Percentiles rank a stretch among this genome's conserved stretches.
phyloP scores from a whole-genome alignment of 2,888 invertebrate genomes.

The Polydrusus pterygomalis region DNA sequence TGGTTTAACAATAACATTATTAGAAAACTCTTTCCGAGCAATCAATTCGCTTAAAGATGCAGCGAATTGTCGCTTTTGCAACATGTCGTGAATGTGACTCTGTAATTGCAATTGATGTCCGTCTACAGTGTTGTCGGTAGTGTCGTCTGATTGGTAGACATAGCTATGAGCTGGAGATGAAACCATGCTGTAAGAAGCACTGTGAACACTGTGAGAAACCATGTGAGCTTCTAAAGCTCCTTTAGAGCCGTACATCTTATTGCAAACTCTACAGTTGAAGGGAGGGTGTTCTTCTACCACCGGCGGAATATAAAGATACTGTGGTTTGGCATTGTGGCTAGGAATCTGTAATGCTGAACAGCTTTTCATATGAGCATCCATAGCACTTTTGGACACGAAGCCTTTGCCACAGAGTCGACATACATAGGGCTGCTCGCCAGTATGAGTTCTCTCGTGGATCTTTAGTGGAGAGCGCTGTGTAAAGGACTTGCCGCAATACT shows the following conservation, averaged over 20 bases:
- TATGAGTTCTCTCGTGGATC: slow-evolving; percentile 77
- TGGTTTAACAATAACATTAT: slow-evolving; percentile 56
- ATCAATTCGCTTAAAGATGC: slow-evolving; percentile 49
- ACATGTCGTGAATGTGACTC: slow-evolving; percentile 38
- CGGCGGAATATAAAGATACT: neutral
- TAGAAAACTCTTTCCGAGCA: slow-evolving; percentile 62
- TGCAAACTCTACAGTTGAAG: slow-evolving; percentile 49
- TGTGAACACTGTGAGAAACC: slow-evolving; percentile 44
- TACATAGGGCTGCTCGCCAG: slow-evolving; percentile 77
- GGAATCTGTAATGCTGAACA: slow-evolving; percentile 59
- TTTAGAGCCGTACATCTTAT: slow-evolving; percentile 54
- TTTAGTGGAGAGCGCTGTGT: slow-evolving; percentile 77
- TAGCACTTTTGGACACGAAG: slow-evolving; percentile 67
- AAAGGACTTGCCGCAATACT: slow-evolving; percentile 66
- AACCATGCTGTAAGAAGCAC: slow-evolving; percentile 25
- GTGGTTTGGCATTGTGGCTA: slow-evolving; percentile 29
- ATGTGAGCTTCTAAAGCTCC: slow-evolving; percentile 61
- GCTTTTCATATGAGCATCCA: slow-evolving; percentile 68
- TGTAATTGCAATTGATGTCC: slow-evolving; percentile 12
- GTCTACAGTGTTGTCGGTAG: slow-evolving; percentile 12
- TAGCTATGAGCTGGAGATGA: slow-evolving; percentile 31
- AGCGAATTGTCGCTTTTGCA: slow-evolving; percentile 49
- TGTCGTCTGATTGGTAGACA: slow-evolving; percentile 28
- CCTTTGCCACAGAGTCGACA: slow-evolving; percentile 67
- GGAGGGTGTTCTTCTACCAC: slow-evolving; percentile 18